Evolutionary conservation across 2,113 vertebrate species (phyloP), one percentile per base, ranked within the genome.

Genomic region (Sander lucioperca): DNA sequence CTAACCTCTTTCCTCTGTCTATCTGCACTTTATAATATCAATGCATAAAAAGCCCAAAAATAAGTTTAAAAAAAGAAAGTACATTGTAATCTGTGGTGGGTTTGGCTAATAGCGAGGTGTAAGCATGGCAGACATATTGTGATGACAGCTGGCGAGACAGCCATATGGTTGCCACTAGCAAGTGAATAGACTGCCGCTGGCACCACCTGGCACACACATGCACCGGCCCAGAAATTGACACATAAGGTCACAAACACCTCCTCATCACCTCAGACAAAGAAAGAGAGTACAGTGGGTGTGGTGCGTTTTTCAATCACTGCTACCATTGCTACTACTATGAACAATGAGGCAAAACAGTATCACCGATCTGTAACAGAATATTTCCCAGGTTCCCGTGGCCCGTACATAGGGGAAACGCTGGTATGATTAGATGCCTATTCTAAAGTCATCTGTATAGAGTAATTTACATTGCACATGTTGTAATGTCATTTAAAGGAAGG

Each of bases 171-270:
- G 15, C 73, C 63, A 56, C 25, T 10, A 79, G 75, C 56, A 16
- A 77, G 86, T 45, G 71, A 71, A 75, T 51, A 43, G 33, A 65
- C 88, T 76, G 65, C 83, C 23, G 76, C 85, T 77, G 79, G 77
- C 72, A 79, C 90, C 92, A 93, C 84, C 91, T 90, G 89, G 89
- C 69, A 64, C 86, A 70, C 78, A 73, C 77, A 71, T 2, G 70
- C 77, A 71, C 59, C 2, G 1, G 59, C 77, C 51, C 68, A 78
- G 77, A 88, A 80, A 83, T 45, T 74, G 57, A 74, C 84, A 82
- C 61, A n/a, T 23, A 79, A 88, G 83, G 85, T 91, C 82, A 84
- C 56, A 61, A 57, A 78, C 82, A 75, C 80, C 69, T 85, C 39
- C 21, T 86, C 78, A 48, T 64, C 86, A 74, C 77, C 47, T 80